Evolutionary conservation across 2,888 invertebrate species (phyloP), one percentile per base, ranked within the genome.

Genomic region (Syritta pipiens): DNA sequence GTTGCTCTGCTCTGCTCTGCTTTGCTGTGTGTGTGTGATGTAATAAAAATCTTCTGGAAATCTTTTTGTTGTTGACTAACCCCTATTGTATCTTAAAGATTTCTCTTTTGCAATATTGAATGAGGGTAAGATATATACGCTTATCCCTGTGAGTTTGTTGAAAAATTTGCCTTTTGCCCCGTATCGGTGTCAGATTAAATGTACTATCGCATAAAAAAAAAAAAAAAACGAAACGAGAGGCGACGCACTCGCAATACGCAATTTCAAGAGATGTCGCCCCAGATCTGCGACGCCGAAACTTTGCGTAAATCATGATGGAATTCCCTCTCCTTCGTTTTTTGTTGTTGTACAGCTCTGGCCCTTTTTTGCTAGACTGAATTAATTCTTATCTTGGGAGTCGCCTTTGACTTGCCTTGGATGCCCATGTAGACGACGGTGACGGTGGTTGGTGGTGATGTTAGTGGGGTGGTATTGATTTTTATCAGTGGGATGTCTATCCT

Each of bases 241-340:
- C n/a, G 51, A 74, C 67, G 79, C 77, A 79, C 77, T 79, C 72
- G 60, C 62, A 62, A 67, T 72, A 68, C 74, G 74, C 60, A 74
- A 74, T 74, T 74, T 44, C 32, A 46, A 57, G 48, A 79, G 62
- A 68, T 79, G 79, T 79, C 79, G 79, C 79, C 79, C 79, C 67
- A 74, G 79, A 67, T 74, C 67, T 74, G 40, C 67, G 79, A 79
- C 79, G 79, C 79, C 79, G 67, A 74, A 57, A 55, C 68, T 67
- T 77, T 79, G 62, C 74, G 74, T 79, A 79, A 79, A 79, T 79
- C 79, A 79, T 79, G 79, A 62, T 62, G 79, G 79, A 74, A 74
- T 68, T 74, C 57, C 67, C 62, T 67, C 26, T 9, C 35, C 12
- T 37, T 26, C 30, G 6, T 51, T 37, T 37, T 37, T 55, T 46